Percentiles rank a stretch among this genome's conserved stretches.
Conservation (phyloP, 2,797 vertebrate species). For the Furcifer pardalis region DNA sequence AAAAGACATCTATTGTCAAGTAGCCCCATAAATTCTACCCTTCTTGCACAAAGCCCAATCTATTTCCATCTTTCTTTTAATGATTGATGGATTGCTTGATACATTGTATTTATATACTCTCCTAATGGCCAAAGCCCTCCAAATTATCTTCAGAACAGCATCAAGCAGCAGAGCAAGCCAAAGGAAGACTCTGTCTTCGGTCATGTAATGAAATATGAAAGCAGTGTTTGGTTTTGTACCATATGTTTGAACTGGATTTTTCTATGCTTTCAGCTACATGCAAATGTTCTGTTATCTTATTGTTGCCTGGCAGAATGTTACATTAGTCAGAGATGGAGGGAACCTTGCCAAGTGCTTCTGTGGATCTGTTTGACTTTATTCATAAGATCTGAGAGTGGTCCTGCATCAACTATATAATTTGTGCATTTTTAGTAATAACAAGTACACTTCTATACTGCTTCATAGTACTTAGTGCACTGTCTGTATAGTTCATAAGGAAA, state of each 20-base stretch:
- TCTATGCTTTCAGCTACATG: neutral
- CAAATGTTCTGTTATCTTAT: neutral
- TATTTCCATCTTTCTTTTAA: too few relatives aligned
- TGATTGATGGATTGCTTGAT: too few relatives aligned
- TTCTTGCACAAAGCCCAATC: neutral
- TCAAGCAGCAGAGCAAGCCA: neutral
- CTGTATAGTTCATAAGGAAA: too few relatives aligned
- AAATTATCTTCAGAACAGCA: neutral
- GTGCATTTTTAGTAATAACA: neutral
- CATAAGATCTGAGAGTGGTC: neutral
- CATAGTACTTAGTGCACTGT: too few relatives aligned
- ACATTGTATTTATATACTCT: too few relatives aligned
- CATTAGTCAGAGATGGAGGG: neutral
- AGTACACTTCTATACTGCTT: too few relatives aligned
- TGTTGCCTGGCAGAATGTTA: neutral
- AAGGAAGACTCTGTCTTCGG: neutral
- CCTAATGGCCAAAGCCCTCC: too few relatives aligned
- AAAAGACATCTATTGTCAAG: too few relatives aligned
- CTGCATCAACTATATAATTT: neutral
- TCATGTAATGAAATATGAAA: constrained; percentile 6
- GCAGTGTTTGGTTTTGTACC: neutral
- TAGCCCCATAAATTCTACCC: neutral
- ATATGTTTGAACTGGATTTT: neutral
- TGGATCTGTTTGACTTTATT: neutral
- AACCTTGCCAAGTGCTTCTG: neutral